A percentile compares a stretch with the other conserved stretches of the same genome.
These are phyloP conservation scores for Eumacrocentrus americanus DNA, from an alignment of 2,888 invertebrate genomes.

Conservation along the genomic window DNA sequence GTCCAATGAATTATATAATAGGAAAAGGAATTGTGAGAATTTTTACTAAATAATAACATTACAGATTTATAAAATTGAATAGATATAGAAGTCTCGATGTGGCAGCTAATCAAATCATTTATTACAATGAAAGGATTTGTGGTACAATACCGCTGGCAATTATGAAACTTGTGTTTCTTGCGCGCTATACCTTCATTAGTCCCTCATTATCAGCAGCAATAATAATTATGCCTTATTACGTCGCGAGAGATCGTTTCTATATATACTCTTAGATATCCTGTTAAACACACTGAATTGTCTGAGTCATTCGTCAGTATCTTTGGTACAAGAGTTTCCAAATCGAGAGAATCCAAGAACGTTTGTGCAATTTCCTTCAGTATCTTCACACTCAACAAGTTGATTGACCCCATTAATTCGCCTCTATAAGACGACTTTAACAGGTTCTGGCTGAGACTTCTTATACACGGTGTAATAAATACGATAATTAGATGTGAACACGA, in stretches of 20 bases:
- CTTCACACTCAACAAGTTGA: slow-evolving; percentile 6
- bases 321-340: neutral
- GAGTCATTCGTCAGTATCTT: neutral
- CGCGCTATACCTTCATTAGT: slow-evolving; percentile 13
- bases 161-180: slow-evolving; percentile 2
- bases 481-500: neutral
- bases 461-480: neutral
- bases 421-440: neutral
- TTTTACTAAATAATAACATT: neutral
- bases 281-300: slow-evolving; percentile 1
- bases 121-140: slow-evolving; percentile 5
- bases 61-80: neutral
- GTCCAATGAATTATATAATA: neutral
- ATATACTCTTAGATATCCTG: slow-evolving; percentile 5
- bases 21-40: neutral
- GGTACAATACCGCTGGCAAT: neutral
- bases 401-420: slow-evolving; percentile 11
- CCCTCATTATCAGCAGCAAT: slow-evolving; percentile 20
- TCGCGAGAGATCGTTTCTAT: slow-evolving; percentile 11
- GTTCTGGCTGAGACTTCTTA: neutral
- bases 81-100: neutral
- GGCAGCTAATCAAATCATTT: neutral
- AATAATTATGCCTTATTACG: slow-evolving; percentile 16
- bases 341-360: neutral
- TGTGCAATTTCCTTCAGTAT: slow-evolving; percentile 10